phyloP scores from a whole-genome alignment of 2,797 vertebrate species.

The Gobio occitaniae region DNA sequence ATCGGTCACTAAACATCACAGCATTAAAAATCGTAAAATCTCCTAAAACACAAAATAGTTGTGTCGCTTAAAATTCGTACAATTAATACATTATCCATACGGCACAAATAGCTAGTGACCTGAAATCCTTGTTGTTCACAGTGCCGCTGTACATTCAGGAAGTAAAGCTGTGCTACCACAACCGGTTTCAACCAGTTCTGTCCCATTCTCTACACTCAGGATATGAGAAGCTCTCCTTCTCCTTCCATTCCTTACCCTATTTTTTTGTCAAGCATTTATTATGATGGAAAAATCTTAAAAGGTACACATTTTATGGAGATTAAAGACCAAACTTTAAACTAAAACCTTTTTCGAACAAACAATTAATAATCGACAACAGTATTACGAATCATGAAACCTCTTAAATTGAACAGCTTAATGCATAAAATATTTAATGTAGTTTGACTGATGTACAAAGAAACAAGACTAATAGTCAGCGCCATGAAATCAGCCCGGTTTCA shows the following conservation, averaged over 20 bases:
- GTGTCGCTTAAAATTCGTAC: neutral
- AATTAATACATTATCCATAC: neutral
- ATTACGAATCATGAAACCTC: neutral
- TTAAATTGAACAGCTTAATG: neutral
- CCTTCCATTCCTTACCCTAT: neutral
- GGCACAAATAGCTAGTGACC: conserved; percentile 8
- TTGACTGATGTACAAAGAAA: neutral
- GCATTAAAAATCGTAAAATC: neutral
- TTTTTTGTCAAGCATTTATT: neutral
- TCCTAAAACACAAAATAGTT: neutral
- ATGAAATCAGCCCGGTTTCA: conserved; percentile 29
- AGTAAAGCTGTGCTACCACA: conserved; percentile 36
- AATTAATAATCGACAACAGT: neutral
- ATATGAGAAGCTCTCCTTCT: conserved; percentile 3
- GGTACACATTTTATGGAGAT: neutral
- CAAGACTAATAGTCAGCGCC: neutral
- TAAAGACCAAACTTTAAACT: neutral
- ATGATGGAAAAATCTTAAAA: neutral
- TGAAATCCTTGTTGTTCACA: conserved; percentile 14
- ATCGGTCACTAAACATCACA: neutral
- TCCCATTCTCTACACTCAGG: conserved; percentile 1
- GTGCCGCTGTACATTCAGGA: conserved; percentile 22
- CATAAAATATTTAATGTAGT: neutral
- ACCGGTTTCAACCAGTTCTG: conserved; percentile 43
- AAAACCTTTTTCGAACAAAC: neutral